These are phyloP conservation scores for Lasioglossum calceatum DNA, from an alignment of 2,888 invertebrate species.

Conservation along the genomic window DNA sequence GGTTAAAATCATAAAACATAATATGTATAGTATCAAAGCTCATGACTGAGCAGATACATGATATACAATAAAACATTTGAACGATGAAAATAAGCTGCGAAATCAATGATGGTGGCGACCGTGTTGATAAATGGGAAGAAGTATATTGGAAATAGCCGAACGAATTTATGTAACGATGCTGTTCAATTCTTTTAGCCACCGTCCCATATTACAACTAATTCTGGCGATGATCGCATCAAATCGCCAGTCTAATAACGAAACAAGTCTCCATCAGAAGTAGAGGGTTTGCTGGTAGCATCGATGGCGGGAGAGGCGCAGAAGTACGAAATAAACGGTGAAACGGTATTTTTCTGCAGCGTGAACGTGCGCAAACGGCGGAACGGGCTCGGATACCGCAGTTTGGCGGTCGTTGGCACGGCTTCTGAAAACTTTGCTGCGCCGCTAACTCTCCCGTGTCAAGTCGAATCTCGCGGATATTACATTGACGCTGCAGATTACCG, in stretches of 20 bases:
- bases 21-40: too few relatives aligned
- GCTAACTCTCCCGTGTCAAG: constrained; percentile 70
- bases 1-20: too few relatives aligned
- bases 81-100: too few relatives aligned
- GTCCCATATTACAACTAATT: too few relatives aligned
- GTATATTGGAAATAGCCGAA: too few relatives aligned
- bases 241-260: neutral
- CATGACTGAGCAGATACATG: too few relatives aligned
- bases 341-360: neutral
- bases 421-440: constrained; percentile 68
- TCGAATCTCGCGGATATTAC: constrained; percentile 80
- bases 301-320: neutral
- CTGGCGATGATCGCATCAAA: too few relatives aligned
- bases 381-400: constrained; percentile 10
- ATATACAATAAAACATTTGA: too few relatives aligned
- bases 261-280: neutral
- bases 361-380: constrained; percentile 33
- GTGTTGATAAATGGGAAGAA: too few relatives aligned
- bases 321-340: neutral
- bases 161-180: too few relatives aligned
- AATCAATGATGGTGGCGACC: too few relatives aligned
- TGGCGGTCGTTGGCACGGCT: constrained; percentile 61
- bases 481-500: constrained; percentile 82
- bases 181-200: too few relatives aligned
- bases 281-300: neutral